A percentile compares a stretch with the other conserved stretches of the same genome.
These are phyloP conservation scores for Morus bassanus DNA, from an alignment of 2,797 vertebrate genomes.

Conservation along the genomic window DNA sequence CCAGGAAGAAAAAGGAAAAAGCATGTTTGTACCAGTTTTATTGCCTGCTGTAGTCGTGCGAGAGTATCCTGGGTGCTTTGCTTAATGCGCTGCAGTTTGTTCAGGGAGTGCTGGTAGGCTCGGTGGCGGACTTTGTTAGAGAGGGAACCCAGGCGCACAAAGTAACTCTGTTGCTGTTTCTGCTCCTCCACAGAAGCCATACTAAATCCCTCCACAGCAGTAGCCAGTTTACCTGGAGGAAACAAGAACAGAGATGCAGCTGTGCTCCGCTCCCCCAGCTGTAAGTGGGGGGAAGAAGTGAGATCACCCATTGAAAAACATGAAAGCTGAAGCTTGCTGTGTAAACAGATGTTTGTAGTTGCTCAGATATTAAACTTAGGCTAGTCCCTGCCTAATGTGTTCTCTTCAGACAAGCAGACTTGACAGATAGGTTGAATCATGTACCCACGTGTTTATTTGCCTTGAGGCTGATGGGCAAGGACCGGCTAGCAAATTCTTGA, in stretches of 20 bases:
- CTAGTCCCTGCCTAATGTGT: background rate
- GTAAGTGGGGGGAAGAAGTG: background rate
- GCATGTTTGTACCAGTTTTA: slow-evolving; percentile 79
- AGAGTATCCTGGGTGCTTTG: slow-evolving; percentile 77
- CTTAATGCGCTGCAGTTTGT: slow-evolving; percentile 75
- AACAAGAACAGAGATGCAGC: slow-evolving; percentile 6
- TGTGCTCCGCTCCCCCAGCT: background rate
- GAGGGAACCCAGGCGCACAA: slow-evolving; percentile 90
- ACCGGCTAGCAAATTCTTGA: background rate
- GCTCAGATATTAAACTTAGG: background rate
- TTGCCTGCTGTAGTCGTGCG: slow-evolving; percentile 80
- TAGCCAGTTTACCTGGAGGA: slow-evolving; percentile 78
- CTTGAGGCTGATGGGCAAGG: background rate
- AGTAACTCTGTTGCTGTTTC: slow-evolving; percentile 81
- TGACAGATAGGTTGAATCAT: background rate
- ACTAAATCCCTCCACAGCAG: slow-evolving; percentile 55
- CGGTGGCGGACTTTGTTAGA: slow-evolving; percentile 80
- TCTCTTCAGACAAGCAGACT: slow-evolving; percentile 2
- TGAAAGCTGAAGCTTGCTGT: background rate
- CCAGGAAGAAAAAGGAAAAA: background rate
- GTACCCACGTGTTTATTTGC: background rate
- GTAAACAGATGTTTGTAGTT: background rate
- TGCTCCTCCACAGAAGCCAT: slow-evolving; percentile 67
- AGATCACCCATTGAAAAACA: background rate
- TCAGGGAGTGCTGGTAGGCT: slow-evolving; percentile 84